phyloP scores from a whole-genome alignment of 2,113 vertebrate species.

The Megalops atlanticus region DNA sequence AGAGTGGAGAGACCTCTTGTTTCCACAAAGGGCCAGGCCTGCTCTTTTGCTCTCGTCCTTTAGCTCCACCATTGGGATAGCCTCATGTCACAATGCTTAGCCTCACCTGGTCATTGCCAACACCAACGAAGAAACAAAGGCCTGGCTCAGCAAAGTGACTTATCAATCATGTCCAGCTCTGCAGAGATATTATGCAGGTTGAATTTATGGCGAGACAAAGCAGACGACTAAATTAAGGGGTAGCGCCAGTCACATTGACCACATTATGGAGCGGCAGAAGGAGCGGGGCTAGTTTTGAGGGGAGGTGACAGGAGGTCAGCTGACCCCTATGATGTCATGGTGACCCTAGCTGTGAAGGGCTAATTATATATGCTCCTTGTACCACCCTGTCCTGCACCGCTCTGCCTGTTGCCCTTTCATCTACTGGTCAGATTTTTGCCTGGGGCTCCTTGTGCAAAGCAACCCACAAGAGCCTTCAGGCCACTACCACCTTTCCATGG shows the following conservation, averaged over 20 bases:
- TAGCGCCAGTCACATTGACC: background rate
- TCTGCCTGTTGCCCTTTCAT: slow-evolving; percentile 19
- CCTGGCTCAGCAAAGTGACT: background rate
- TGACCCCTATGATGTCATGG: slow-evolving; percentile 10
- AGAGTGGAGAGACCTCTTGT: background rate
- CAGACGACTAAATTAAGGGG: background rate
- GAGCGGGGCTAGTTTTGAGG: background rate
- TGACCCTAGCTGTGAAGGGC: slow-evolving; percentile 17
- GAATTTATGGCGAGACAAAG: background rate
- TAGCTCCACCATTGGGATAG: background rate
- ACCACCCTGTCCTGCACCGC: background rate
- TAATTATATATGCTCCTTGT: background rate
- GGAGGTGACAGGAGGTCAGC: slow-evolving; percentile 11
- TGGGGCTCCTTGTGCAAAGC: background rate
- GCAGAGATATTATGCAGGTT: background rate
- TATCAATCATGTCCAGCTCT: background rate
- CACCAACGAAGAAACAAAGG: background rate
- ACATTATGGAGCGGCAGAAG: background rate
- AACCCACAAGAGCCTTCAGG: background rate
- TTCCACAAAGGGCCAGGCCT: too few species aligned
- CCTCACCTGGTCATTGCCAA: background rate
- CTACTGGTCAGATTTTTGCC: slow-evolving; percentile 1
- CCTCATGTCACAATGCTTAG: background rate
- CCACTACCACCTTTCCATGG: background rate
- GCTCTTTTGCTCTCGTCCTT: background rate